Evolutionary conservation across 1,140 invertebrate species (phyloP).

Genomic region (Danaus plexippus): DNA sequence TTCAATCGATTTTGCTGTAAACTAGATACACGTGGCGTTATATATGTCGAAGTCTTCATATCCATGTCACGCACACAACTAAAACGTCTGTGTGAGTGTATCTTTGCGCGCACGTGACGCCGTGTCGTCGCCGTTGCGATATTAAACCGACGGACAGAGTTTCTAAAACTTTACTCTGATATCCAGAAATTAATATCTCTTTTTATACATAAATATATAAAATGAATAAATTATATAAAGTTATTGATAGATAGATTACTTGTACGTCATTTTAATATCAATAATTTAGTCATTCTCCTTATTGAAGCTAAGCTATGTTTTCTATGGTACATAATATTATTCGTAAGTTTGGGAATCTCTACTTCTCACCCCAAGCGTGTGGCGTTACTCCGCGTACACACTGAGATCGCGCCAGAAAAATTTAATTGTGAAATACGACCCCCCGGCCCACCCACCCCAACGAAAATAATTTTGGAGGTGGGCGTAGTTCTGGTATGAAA

Average conservation of each 20-base stretch:
- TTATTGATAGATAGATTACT: too few species aligned
- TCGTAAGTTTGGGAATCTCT: conserved; percentile 34
- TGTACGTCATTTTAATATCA: too few species aligned
- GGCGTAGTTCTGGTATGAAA: conserved; percentile 28
- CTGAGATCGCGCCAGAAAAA: conserved; percentile 65
- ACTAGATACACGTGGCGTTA: not conserved
- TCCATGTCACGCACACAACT: conserved; percentile 38
- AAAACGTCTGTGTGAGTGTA: conserved; percentile 41
- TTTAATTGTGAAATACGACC: conserved; percentile 68
- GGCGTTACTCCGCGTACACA: conserved; percentile 53
- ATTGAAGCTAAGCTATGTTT: too few species aligned
- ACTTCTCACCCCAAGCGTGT: conserved; percentile 42
- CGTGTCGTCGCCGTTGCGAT: conserved; percentile 60
- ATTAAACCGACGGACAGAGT: conserved; percentile 50
- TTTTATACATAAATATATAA: too few species aligned
- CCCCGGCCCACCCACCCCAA: conserved; percentile 22
- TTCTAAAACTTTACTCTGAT: conserved; percentile 30
- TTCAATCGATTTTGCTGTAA: too few species aligned
- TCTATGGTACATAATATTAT: not conserved
- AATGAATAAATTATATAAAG: too few species aligned
- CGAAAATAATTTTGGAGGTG: conserved; percentile 37
- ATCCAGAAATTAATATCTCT: not conserved
- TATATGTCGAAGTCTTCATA: conserved; percentile 29
- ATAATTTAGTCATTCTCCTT: too few species aligned
- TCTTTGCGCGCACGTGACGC: conserved; percentile 58